A percentile compares a stretch with the other conserved stretches of the same genome.
Conservation (phyloP, 1,140 invertebrate species). For the Sipha flava region DNA sequence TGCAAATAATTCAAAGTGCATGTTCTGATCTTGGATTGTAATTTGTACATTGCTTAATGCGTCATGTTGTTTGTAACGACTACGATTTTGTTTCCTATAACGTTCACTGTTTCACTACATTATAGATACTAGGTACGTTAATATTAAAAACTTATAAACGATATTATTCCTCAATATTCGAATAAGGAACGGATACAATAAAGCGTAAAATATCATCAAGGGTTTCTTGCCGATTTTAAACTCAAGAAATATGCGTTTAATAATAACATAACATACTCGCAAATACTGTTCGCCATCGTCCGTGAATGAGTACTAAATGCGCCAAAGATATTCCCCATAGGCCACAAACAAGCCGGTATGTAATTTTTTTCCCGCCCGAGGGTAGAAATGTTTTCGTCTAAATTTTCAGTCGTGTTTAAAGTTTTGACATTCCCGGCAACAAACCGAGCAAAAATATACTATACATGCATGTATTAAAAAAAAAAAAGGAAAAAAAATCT, state of each 20-base stretch:
- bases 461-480: neutral
- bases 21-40: too few relatives aligned
- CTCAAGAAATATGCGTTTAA: neutral
- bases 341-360: neutral
- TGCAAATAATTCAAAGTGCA: too few relatives aligned
- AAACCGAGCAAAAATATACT: neutral
- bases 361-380: neutral
- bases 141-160: too few relatives aligned
- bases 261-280: neutral
- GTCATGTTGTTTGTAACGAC: too few relatives aligned
- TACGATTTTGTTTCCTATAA: too few relatives aligned
- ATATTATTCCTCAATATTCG: too few relatives aligned
- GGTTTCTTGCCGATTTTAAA: neutral
- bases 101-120: too few relatives aligned
- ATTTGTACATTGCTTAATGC: too few relatives aligned
- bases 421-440: neutral
- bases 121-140: too few relatives aligned
- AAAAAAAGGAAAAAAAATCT: neutral
- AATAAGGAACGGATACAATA: too few relatives aligned
- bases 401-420: neutral
- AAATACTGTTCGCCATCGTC: neutral
- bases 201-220: neutral
- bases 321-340: neutral
- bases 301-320: neutral
- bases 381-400: conserved; percentile 7